These are phyloP conservation scores for Hydrotaea cyrtoneurina DNA, from an alignment of 2,888 invertebrate species.

Conservation along the genomic window DNA sequence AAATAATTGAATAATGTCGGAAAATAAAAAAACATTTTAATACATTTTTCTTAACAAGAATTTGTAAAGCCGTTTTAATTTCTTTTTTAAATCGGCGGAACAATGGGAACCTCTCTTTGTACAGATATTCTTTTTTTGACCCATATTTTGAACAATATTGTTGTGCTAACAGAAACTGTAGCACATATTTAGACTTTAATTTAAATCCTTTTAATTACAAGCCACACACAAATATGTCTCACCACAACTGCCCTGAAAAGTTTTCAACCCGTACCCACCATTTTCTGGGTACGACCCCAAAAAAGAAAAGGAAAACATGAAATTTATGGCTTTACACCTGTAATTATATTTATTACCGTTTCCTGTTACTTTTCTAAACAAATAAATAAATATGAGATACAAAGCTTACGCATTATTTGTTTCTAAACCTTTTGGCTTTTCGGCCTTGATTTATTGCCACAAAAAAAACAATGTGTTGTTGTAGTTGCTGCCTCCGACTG, in stretches of 20 bases:
- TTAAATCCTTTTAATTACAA: background rate
- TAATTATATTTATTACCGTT: conserved; percentile 66
- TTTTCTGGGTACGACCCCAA: too few relatives aligned
- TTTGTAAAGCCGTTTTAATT: too few relatives aligned
- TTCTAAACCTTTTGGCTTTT: conserved; percentile 66
- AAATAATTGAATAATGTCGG: too few relatives aligned
- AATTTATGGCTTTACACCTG: conserved; percentile 65
- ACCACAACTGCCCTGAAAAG: too few relatives aligned
- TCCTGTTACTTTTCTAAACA: conserved; percentile 41
- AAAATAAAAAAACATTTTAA: too few relatives aligned
- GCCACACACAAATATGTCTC: background rate
- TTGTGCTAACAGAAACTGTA: too few relatives aligned
- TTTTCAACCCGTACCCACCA: too few relatives aligned
- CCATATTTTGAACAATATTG: too few relatives aligned
- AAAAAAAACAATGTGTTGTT: conserved; percentile 53
- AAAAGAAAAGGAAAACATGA: background rate
- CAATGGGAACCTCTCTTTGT: too few relatives aligned
- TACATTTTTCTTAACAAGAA: too few relatives aligned
- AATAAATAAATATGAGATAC: conserved; percentile 64
- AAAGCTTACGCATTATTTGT: conserved; percentile 63
- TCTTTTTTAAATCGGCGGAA: too few relatives aligned
- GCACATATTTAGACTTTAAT: background rate
- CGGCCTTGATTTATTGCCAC: conserved; percentile 62
- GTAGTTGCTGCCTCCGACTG: conserved; percentile 37
- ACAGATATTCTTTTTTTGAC: too few relatives aligned